These are phyloP conservation scores for Galaxea fascicularis DNA, from an alignment of 92 coral and sea anemone genomes.

Conservation along the genomic window DNA sequence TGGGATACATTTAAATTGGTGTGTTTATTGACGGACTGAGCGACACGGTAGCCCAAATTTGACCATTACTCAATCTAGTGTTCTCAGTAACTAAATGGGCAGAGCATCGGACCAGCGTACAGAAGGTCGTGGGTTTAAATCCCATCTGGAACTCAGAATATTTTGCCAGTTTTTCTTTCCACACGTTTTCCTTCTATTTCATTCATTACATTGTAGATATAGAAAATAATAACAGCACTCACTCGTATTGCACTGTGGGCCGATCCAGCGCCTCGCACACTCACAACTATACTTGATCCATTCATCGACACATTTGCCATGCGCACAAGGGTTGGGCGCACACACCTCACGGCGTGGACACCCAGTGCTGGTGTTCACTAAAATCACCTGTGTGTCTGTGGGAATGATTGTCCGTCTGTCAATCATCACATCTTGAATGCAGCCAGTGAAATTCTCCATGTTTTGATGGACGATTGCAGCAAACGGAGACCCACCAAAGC, in stretches of 20 bases:
- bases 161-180: too few relatives aligned
- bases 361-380: conserved; percentile 58
- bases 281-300: conserved; percentile 91
- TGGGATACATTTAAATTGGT: too few relatives aligned
- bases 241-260: conserved; percentile 84
- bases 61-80: too few relatives aligned
- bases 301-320: conserved; percentile 87
- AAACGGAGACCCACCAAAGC: conserved; percentile 75
- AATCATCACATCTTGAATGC: conserved; percentile 83
- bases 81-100: too few relatives aligned
- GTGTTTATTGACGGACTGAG: too few relatives aligned
- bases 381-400: conserved; percentile 50
- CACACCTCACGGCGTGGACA: conserved; percentile 87
- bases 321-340: conserved; percentile 80
- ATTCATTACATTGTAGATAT: not conserved
- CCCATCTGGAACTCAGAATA: too few relatives aligned
- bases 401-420: conserved; percentile 75
- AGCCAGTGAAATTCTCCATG: conserved; percentile 77
- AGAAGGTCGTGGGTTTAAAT: too few relatives aligned
- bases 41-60: too few relatives aligned
- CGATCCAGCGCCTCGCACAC: conserved; percentile 83
- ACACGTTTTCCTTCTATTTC: too few relatives aligned
- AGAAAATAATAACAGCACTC: conserved; percentile 40
- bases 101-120: too few relatives aligned
- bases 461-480: not conserved